Base-by-base conservation (phyloP, 1,140 invertebrate genomes). In the Cyrtorhinus lividipennis region DNA sequence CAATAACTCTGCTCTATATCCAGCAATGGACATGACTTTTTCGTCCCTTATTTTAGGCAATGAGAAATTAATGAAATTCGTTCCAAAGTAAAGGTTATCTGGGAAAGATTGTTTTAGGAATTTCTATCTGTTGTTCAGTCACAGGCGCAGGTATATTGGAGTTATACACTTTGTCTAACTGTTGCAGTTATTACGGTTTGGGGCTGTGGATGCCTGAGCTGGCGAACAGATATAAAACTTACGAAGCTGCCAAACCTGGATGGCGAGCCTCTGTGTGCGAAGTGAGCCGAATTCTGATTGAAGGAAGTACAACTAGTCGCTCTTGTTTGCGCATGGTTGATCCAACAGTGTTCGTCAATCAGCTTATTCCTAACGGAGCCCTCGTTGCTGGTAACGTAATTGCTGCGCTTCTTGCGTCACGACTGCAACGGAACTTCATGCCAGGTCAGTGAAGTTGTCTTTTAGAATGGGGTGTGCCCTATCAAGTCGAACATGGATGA, bases 161-260 rank as follows among this genome's bases (percentile, higher is more conserved):
- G n/a, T n/a, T n/a, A n/a, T n/a, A n/a, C n/a, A n/a, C n/a, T n/a
- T n/a, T n/a, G n/a, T n/a, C n/a, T n/a, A n/a, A n/a, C n/a, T n/a
- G n/a, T n/a, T n/a, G n/a, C 69, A 85, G 84, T 2, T 83, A 83
- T 63, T 85, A 83, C 61, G 84, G 83, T 1, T 69, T 86, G 3
- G 83, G 83, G 62, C 72, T 85, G 18, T 86, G 84, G 84, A 77
- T 85, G 18, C 83, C 83, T 18, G 83, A 85, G 69, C 70, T 86
- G 2, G 79, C 84, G 26, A 77, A 80, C 10, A 75, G 82, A 1
- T 78, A 81, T 64, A 72, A 78, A 44, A 71, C 71, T 22, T 77
- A 75, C 64, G 69, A 71, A 20, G 63, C 69, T 0, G 68, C 78
- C 67, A 78, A 78, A 1, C 75, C 80, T 64, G 65, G 57, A 23